Base-by-base conservation (phyloP, 2,888 invertebrate species). In the Lampropteryx suffumata region DNA sequence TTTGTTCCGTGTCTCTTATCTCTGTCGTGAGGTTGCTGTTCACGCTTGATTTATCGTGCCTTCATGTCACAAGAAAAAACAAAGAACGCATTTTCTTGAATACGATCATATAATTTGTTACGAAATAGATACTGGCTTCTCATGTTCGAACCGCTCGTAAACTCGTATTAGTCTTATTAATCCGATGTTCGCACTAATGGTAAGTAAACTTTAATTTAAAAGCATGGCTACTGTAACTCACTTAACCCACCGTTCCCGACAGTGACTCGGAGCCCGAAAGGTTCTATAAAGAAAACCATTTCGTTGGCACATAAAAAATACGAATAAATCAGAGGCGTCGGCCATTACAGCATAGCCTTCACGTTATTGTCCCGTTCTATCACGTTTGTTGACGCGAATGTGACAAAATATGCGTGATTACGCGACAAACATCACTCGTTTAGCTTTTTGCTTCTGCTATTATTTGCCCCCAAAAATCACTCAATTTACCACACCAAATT, bases 1-100 rank as follows among this genome's bases (percentile, higher is more conserved):
- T 85, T 89, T 87, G 87, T 88, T 84, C 82, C 76, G 72, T 69
- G 73, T 71, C 80, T 83, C 80, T 84, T 87, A 86, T 88, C 86
- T 84, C 65, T 68, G 72, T 75, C 73, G 73, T 81, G 84, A 71
- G 69, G 64, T 69, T 76, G 83, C 82, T 81, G 80, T 85, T 85
- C 84, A 86, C 79, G 73, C 69, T 73, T 88, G 87, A 88, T 86
- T 84, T 86, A 88, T 84, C 69, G 72, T 67, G 67, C 64, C 71
- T 67, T 68, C 64, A 66, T 75, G 82, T 79, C 80, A 71, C 50
- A 67, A 65, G 67, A 69, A 65, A 68, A 75, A 81, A 75, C 73
- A 71, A 62, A 70, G 57, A 60, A 46, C 59, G 72, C 71, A 70
- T 73, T 64, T 62, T 67, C 57, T 36, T 52, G 50, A 62, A 62